Percentiles rank a stretch among this genome's conserved stretches.
Conservation (phyloP, 2,888 invertebrate genomes). For the Meganola albula region DNA sequence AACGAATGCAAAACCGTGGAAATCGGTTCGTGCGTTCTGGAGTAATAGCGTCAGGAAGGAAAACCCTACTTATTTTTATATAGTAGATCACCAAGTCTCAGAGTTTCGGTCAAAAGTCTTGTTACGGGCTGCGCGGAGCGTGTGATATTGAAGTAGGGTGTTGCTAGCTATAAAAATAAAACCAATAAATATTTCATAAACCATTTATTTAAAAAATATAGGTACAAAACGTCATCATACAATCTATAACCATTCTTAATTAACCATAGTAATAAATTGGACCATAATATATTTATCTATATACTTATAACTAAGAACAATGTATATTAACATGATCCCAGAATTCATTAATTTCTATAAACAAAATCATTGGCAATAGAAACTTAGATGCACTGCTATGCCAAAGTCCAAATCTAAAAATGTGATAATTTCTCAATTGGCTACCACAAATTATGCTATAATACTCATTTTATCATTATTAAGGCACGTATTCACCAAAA, state of each 20-base stretch:
- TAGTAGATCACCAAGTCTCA: no score
- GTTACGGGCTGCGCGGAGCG: no score
- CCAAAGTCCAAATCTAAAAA: background rate
- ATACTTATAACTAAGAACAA: conserved; percentile 46
- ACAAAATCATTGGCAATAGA: conserved; percentile 12
- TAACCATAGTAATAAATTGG: conserved; percentile 39
- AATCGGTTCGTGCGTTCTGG: no score
- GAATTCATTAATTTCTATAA: conserved; percentile 28
- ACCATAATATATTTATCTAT: conserved; percentile 38
- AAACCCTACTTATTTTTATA: no score
- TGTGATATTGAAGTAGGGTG: no score
- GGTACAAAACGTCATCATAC: conserved; percentile 39
- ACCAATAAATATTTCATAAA: conserved; percentile 25
- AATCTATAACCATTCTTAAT: conserved; percentile 35
- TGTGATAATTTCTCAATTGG: background rate
- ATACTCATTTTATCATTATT: background rate
- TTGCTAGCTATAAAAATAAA: no score
- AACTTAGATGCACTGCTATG: background rate
- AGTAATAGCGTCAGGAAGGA: no score
- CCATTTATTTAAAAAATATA: conserved; percentile 40
- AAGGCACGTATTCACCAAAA: background rate
- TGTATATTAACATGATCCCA: conserved; percentile 51
- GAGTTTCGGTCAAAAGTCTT: no score
- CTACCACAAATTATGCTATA: background rate
- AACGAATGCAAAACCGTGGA: no score